Conservation (phyloP, 2,888 invertebrate species). For the Brachyptera putata region DNA sequence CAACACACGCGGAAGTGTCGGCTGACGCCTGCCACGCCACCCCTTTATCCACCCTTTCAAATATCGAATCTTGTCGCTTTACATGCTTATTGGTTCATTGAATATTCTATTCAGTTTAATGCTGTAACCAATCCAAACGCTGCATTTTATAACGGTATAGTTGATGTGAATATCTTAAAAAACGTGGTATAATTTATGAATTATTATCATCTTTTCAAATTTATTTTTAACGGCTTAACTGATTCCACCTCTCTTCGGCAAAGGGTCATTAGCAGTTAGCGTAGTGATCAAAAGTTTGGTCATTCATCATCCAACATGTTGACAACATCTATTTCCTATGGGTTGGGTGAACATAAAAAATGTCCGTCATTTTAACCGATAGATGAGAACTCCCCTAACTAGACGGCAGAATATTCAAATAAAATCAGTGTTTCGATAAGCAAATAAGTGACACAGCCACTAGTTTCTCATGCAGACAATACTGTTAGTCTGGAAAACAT, state of each 20-base stretch:
- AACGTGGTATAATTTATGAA: background rate
- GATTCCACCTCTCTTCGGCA: background rate
- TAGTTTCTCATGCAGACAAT: background rate
- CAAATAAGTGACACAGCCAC: too few species aligned
- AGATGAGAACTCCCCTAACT: too few species aligned
- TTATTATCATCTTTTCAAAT: background rate
- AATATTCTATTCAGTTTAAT: conserved; percentile 19
- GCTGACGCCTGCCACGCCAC: too few species aligned
- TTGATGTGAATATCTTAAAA: background rate
- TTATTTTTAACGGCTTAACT: background rate
- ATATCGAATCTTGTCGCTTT: background rate
- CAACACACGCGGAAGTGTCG: background rate
- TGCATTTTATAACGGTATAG: background rate
- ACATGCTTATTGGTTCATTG: conserved; percentile 22
- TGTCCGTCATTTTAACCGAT: too few species aligned
- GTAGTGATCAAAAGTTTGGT: too few species aligned
- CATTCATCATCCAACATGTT: too few species aligned
- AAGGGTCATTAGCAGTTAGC: too few species aligned
- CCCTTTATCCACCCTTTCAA: background rate
- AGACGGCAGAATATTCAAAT: too few species aligned
- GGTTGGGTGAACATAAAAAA: too few species aligned
- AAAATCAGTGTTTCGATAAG: too few species aligned
- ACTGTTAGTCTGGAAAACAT: background rate
- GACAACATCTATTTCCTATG: too few species aligned
- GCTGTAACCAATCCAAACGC: conserved; percentile 15